Evolutionary conservation across 2,888 invertebrate species (phyloP), one percentile per base, ranked within the genome.

Genomic region (Drosophila pseudotalamancana): DNA sequence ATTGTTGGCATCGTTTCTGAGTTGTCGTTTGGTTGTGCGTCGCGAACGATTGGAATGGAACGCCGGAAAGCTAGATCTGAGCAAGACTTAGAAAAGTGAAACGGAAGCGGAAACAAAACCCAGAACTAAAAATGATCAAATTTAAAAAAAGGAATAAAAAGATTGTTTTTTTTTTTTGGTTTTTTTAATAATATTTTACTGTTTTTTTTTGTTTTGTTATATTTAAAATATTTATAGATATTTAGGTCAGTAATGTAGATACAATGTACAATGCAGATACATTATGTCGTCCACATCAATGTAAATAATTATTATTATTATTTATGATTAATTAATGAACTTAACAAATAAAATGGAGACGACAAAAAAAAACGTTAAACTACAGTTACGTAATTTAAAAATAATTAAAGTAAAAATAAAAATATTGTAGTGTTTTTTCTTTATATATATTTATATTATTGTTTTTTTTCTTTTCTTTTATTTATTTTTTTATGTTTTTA

Each of bases 101-200:
- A 37, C 12, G 6, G 21, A 39, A 27, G 1, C 18, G 6, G 35
- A 18, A 21, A 42, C 5, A 34, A 14, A 55, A 19, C 16, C 12
- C 25, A 6, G 14, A 32, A 51, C 46, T 23, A 35, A 35, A 11
- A 29, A 29, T 0, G 11, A 11, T 8, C 11, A 11, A 9, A 5
- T n/a, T n/a, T n/a, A 51, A 77, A 62, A 8, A 2, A n/a, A 27
- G 5, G 71, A 69, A 51, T 40, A 63, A 45, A 37, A 48, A 67
- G 51, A 42, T 18, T 23, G 34, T 51, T 61, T 45, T 68, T 82
- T 78, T 65, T 78, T 85, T 67, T 51, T 29, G 29, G 16, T 56
- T 65, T 82, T 80, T 81, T 87, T 78, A 64, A 68, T 80, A 87
- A 77, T 77, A 80, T 84, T 87, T 85, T 85, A 78, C 72, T 65